Base-by-base conservation (phyloP, 1,140 invertebrate species). In the Macrobrachium nipponense region DNA sequence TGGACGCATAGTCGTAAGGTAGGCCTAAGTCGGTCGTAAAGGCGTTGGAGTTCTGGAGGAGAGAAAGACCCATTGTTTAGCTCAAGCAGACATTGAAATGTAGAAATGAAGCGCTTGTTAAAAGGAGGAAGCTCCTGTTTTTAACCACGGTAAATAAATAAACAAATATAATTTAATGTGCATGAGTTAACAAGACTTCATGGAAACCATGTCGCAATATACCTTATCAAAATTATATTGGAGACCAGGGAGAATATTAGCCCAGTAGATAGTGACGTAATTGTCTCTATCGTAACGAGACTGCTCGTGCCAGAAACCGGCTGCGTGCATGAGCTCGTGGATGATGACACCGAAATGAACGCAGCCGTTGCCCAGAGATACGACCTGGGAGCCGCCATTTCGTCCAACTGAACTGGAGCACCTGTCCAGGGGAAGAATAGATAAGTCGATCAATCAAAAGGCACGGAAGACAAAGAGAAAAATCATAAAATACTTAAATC, bases 281-380 rank as follows among this genome's bases (percentile, higher is more conserved):
- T 75, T 68, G 89, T 97, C 96, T 23, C 97, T 91, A 87, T 97
- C 96, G 51, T 92, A 93, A 43, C 96, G 92, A 89, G 94, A 96
- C 90, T 97, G 96, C 90, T 97, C 96, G 90, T 98, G 96, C 89
- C 95, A 93, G 91, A 97, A 97, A 1, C 86, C 90, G 15, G 68
- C 68, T 14, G 68, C 68, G 68, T 70, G 68, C 68, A 70, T 70
- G 23, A 70, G 68, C 36, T 98, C 96, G 89, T 98, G 96, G 27
- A 95, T 91, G 20, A 95, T 92, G 0, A 95, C 96, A 8, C 90
- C 89, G 18, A 95, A 95, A 15, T 89, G 89, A 0, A 96, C 92
- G 89, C 96, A 97, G 5, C 95, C 95, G 0, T 95, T 95, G 0
- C 91, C 92, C 2, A 93, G 89, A 2, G 92, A 92, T 15, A 93